Evolutionary conservation across 2,888 invertebrate genomes (phyloP).

Genomic region (Pterobdella sp.): DNA sequence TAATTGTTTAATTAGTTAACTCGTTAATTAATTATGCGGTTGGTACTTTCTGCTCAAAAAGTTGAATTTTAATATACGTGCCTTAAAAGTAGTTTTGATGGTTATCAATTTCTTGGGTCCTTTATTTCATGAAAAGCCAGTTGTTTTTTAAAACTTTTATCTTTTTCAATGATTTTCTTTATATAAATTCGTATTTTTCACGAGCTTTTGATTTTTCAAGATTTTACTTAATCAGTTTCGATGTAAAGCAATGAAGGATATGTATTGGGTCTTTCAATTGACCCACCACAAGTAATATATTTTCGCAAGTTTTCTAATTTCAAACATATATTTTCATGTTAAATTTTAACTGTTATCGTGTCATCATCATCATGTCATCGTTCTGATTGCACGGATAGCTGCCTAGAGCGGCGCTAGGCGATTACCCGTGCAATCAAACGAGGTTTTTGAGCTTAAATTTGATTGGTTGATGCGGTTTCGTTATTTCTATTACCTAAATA

Average conservation of each 20-base stretch:
- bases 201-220: too few relatives aligned
- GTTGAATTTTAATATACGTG: too few relatives aligned
- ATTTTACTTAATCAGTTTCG: too few relatives aligned
- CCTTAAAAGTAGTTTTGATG: neutral
- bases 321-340: conserved; percentile 4
- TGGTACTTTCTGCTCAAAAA: neutral
- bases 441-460: conserved; percentile 9
- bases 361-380: conserved; percentile 6
- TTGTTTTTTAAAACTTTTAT: neutral
- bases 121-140: neutral
- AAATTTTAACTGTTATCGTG: neutral
- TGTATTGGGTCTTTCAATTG: neutral
- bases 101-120: neutral
- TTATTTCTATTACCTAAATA: too few relatives aligned
- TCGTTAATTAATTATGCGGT: neutral
- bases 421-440: neutral
- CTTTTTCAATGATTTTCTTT: neutral
- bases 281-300: neutral
- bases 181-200: too few relatives aligned
- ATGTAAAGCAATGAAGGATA: neutral
- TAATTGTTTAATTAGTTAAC: neutral
- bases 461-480: conserved; percentile 5
- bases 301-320: neutral
- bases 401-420: conserved; percentile 15
- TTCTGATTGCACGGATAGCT: conserved; percentile 6